Evolutionary conservation across 53 echinoderm and acorn worm species (phyloP).

Genomic region (Arbacia lixula): DNA sequence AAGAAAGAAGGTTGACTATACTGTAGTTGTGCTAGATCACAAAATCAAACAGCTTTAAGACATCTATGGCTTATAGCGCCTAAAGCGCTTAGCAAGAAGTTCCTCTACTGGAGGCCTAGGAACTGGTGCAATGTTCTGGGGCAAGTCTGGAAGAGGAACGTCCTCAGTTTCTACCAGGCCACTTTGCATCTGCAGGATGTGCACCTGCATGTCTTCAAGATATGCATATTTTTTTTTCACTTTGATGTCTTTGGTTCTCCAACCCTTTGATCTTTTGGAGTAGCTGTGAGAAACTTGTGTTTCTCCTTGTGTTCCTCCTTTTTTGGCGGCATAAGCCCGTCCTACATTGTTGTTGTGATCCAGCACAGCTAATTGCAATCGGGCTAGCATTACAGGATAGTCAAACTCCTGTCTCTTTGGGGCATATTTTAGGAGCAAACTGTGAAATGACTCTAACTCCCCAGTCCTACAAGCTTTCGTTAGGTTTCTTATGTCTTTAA

Average conservation of each 20-base stretch:
- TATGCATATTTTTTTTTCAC: slow-evolving; percentile 22
- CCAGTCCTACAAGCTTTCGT: slow-evolving; percentile 67
- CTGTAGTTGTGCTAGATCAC: no score
- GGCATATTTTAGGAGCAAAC: slow-evolving; percentile 50
- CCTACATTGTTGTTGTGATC: slow-evolving; percentile 67
- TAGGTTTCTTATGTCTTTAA: slow-evolving; percentile 46
- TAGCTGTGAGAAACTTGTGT: neutral
- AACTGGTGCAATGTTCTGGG: slow-evolving; percentile 33
- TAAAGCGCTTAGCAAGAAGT: neutral
- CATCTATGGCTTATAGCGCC: slow-evolving; percentile 4
- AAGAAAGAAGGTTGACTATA: no score
- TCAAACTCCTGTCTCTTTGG: slow-evolving; percentile 60
- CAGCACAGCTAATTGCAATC: slow-evolving; percentile 53
- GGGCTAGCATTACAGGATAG: slow-evolving; percentile 54
- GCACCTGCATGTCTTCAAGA: slow-evolving; percentile 10
- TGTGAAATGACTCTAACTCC: slow-evolving; percentile 56
- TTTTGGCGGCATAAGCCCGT: slow-evolving; percentile 20
- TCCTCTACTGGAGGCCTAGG: slow-evolving; percentile 34
- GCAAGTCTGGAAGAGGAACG: slow-evolving; percentile 15
- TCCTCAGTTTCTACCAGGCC: neutral
- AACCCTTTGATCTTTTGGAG: slow-evolving; percentile 26
- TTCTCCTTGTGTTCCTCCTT: neutral
- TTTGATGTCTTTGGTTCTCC: slow-evolving; percentile 15
- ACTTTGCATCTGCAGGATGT: slow-evolving; percentile 32
- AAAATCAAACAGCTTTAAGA: no score